phyloP scores from a whole-genome alignment of 2,797 vertebrate species.

The Channallabes apus region DNA sequence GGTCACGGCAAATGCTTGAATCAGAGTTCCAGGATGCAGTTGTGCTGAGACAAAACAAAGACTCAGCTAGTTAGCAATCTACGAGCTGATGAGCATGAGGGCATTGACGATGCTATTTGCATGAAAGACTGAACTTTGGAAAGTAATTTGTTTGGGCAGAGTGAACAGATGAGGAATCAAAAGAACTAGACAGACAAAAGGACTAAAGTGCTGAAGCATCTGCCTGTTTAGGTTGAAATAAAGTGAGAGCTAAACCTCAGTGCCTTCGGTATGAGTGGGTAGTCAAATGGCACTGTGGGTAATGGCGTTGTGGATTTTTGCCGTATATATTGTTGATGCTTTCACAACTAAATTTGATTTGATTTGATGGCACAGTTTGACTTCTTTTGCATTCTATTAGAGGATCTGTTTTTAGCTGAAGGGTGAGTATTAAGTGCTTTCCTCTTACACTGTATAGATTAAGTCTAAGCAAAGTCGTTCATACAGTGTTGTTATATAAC shows the following conservation, averaged over 20 bases:
- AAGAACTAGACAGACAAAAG: neutral
- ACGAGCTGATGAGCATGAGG: neutral
- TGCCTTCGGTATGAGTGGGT: neutral
- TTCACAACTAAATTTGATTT: neutral
- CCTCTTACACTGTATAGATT: neutral
- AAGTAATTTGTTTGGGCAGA: neutral
- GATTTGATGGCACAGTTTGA: neutral
- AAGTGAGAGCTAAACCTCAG: neutral
- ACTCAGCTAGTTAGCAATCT: neutral
- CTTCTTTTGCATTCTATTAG: neutral
- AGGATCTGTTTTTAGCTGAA: conserved; percentile 15
- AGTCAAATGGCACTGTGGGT: neutral
- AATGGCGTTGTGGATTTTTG: neutral
- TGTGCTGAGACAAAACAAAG: neutral
- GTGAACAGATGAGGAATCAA: neutral
- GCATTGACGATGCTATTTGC: neutral
- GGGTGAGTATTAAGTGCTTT: neutral
- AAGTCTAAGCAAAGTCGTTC: conserved; percentile 7
- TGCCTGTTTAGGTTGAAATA: neutral
- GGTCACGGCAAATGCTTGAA: neutral
- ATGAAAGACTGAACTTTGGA: neutral
- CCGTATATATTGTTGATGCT: neutral
- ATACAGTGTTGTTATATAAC: conserved; percentile 11
- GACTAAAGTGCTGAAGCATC: neutral
- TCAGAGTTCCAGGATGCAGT: neutral